These are phyloP conservation scores for Deilephila elpenor DNA, from an alignment of 2,888 invertebrate genomes.

Conservation along the genomic window DNA sequence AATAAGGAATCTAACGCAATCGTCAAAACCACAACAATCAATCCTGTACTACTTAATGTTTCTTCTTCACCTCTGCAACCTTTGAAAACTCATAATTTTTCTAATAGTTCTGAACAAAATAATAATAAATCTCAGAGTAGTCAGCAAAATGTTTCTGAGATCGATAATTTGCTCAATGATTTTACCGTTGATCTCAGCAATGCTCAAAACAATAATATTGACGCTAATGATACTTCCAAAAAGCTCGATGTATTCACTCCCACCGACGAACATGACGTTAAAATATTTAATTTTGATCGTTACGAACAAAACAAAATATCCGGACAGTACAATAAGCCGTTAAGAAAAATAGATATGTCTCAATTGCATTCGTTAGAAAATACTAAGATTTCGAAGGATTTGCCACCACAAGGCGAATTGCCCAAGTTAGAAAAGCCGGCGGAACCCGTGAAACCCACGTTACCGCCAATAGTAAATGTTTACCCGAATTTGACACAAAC, in stretches of 20 bases:
- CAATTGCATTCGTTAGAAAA: conserved; percentile 78
- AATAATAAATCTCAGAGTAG: conserved; percentile 74
- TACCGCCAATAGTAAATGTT: conserved; percentile 76
- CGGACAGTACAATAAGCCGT: conserved; percentile 65
- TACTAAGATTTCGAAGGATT: conserved; percentile 78
- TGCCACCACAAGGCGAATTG: conserved; percentile 63
- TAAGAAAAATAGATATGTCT: conserved; percentile 78
- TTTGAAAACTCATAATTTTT: conserved; percentile 77
- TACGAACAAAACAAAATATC: conserved; percentile 77
- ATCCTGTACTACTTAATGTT: conserved; percentile 76
- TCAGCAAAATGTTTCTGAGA: conserved; percentile 67
- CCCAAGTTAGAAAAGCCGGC: conserved; percentile 61
- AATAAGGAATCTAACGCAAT: conserved; percentile 66
- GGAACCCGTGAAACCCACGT: conserved; percentile 58
- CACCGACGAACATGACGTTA: conserved; percentile 70
- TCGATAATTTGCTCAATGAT: conserved; percentile 73
- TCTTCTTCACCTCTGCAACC: conserved; percentile 80
- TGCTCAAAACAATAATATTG: conserved; percentile 60
- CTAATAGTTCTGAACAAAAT: conserved; percentile 73
- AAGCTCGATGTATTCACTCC: conserved; percentile 55
- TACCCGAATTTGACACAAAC: conserved; percentile 80
- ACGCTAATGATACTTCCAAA: conserved; percentile 46
- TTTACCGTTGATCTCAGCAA: conserved; percentile 62
- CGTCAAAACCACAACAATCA: conserved; percentile 65
- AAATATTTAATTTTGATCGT: conserved; percentile 83